Evolutionary conservation across 53 echinoderm and acorn worm species (phyloP).

Genomic region (Astropecten irregularis): DNA sequence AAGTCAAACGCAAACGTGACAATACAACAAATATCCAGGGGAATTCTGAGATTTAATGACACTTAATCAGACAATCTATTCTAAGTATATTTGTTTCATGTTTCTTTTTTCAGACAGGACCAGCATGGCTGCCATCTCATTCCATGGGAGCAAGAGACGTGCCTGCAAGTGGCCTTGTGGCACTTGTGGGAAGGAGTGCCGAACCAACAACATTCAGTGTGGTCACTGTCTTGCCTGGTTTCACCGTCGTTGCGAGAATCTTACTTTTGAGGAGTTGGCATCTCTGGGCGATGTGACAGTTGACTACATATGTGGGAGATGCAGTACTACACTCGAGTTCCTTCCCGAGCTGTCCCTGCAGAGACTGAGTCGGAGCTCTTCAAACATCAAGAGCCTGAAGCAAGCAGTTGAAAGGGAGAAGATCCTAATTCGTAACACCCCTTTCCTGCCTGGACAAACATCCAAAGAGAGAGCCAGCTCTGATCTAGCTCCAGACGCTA

Average conservation of each 20-base stretch:
- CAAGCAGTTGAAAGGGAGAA: neutral
- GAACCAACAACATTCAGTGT: conserved; percentile 29
- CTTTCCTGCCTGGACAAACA: neutral
- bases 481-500: neutral
- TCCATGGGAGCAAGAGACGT: neutral
- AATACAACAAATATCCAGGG: too few relatives aligned
- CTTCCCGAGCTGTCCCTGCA: neutral
- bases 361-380: neutral
- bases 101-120: too few relatives aligned
- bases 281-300: neutral
- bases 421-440: neutral
- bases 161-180: conserved; percentile 42
- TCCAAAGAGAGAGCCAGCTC: neutral
- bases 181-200: conserved; percentile 23
- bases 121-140: neutral
- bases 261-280: conserved; percentile 12
- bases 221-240: conserved; percentile 45
- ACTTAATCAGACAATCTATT: too few relatives aligned
- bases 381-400: neutral
- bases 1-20: too few relatives aligned
- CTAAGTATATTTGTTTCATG: too few relatives aligned
- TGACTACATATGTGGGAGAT: conserved; percentile 29
- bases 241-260: conserved; percentile 34
- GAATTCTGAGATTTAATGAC: too few relatives aligned
- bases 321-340: neutral